Evolutionary conservation across 2,888 invertebrate species (phyloP), one percentile per base, ranked within the genome.

Genomic region (Himalopsyche tibetana): DNA sequence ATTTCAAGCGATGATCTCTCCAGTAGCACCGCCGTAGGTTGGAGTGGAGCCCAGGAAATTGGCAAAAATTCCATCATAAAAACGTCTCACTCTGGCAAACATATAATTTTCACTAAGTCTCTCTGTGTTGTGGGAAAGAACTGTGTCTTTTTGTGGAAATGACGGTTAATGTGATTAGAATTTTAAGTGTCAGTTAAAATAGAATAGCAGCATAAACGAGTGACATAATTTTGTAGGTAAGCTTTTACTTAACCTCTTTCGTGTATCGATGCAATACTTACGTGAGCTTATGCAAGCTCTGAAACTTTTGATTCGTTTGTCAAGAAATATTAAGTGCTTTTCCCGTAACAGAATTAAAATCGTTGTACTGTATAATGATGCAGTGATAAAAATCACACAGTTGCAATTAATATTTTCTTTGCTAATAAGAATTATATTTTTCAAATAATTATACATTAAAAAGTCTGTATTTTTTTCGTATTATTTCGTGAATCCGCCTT

Each of bases 41-140:
- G 63, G 63, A 63, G 63, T 63, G 63, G 28, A 63, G 63, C 63
- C 63, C 63, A 63, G 63, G 63, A 63, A 63, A 28, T 63, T 63
- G 63, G 63, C 63, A 63, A 28, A 63, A 63, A 63, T 19, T 63
- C 63, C 63, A 63, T 63, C 63, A 63, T 63, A 63, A 63, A 63
- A 63, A 63, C 63, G 19, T 63, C 63, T 63, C 63, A 9, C n/a
- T 63, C 28, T 19, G 63, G 28, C 19, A 63, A 19, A 63, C 17
- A 56, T 63, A 19, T 19, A 63, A 19, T 28, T 63, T 63, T 63
- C 28, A 4, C 28, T 63, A 28, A 63, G 63, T 19, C 63, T 55
- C 55, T n/a, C 63, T 0, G 63, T 63, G 63, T 63, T 63, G 63
- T 63, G 63, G 63, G 19, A 28, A 63, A 63, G 19, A 19, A 63